Conservation (phyloP, 2,888 invertebrate genomes). For the Nephrotoma guestfalica region DNA sequence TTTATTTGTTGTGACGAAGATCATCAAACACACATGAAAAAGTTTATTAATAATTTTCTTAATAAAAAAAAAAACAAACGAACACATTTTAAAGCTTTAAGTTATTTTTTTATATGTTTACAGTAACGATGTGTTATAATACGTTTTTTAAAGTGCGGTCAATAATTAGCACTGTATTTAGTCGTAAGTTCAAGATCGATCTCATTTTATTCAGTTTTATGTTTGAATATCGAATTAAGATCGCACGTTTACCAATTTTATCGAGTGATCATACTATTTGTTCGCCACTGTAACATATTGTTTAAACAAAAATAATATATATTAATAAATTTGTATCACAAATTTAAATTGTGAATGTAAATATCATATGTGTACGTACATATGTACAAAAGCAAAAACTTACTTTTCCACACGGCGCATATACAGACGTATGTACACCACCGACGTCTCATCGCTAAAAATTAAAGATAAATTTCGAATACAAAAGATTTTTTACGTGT, state of each 20-base stretch:
- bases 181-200: not conserved
- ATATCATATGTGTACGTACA: not conserved
- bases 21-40: not conserved
- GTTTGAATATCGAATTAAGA: not conserved
- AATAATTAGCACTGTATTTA: not conserved
- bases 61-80: not conserved
- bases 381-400: not conserved
- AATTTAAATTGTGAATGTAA: not conserved
- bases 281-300: not conserved
- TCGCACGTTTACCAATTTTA: not conserved
- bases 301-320: not conserved
- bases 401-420: not conserved
- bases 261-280: not conserved
- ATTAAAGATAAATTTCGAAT: not conserved
- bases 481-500: not conserved
- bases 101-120: not conserved
- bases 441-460: not conserved
- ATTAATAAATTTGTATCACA: not conserved
- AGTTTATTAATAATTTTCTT: not conserved
- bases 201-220: not conserved
- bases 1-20: not conserved
- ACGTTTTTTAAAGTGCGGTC: not conserved
- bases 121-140: not conserved
- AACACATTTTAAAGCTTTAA: not conserved
- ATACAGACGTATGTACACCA: not conserved